Conservation (phyloP, 2,888 invertebrate genomes). For the Balanococcus diminutus region DNA sequence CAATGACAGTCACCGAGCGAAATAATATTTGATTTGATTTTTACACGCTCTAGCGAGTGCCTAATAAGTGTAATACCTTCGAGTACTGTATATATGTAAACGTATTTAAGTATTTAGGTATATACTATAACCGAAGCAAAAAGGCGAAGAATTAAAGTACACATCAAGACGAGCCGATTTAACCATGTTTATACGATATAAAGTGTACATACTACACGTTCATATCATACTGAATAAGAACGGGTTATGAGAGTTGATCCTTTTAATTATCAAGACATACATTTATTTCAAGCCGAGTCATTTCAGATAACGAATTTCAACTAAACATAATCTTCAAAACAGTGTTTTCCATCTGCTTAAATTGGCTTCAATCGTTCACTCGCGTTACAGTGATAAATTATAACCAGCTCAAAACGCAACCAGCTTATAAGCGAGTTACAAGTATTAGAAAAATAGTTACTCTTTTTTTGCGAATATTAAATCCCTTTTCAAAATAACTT, state of each 20-base stretch:
- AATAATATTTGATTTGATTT: constrained; percentile 19
- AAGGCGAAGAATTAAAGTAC: constrained; percentile 1
- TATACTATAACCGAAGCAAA: background rate
- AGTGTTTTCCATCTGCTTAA: constrained; percentile 11
- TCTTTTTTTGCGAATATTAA: background rate
- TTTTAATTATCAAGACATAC: constrained; percentile 10
- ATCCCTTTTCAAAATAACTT: background rate
- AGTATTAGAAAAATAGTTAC: background rate
- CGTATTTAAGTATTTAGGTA: background rate
- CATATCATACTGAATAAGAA: background rate
- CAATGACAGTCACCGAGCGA: background rate
- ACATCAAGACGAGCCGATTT: background rate
- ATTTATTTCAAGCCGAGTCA: constrained; percentile 15
- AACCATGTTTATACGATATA: background rate
- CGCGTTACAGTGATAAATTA: constrained; percentile 8
- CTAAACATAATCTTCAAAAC: constrained; percentile 20
- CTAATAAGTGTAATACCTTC: background rate
- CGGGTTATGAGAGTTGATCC: constrained; percentile 21
- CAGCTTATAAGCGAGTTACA: constrained; percentile 1
- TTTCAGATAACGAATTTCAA: constrained; percentile 15
- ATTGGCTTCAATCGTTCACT: constrained; percentile 26
- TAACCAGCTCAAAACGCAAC: background rate
- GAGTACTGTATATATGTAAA: background rate
- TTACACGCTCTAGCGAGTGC: constrained; percentile 19
- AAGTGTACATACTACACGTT: background rate